Base-by-base conservation (phyloP, 1,140 invertebrate genomes). In the Nebria ingens region DNA sequence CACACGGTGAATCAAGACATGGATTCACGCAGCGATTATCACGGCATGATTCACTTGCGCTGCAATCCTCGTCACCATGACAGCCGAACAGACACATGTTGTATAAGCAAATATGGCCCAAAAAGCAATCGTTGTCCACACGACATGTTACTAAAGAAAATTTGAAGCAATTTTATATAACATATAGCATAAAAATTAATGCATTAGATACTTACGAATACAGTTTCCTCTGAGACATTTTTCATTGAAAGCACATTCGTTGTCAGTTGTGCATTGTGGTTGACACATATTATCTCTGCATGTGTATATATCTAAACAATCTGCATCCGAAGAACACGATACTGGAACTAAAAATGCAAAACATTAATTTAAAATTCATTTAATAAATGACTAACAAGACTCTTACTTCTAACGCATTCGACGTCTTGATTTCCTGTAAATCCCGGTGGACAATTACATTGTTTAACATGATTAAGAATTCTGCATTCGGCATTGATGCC, bases 241-340 rank as follows among this genome's bases (percentile, higher is more conserved):
- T 69, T 94, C 91, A 66, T 93, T 93, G 51, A 87, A 77, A n/a
- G 91, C 90, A 71, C 92, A 95, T 54, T 91, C 79, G 59, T 85
- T 82, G 68, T 95, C 91, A n/a, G 65, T 70, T 21, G 70, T 69
- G 65, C 92, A 95, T 20, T 75, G 73, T 0, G 86, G 84, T 40
- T 86, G 68, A 65, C 91, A 94, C 61, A 90, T 83, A 38, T 85
- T 85, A 62, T 89, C 82, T 56, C 81, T 78, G 63, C 91, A 93
- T 59, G 83, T 82, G 17, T 58, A 60, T 2, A 79, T 82, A 20
- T 73, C 64, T 51, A 73, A 74, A 68, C 91, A 93, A 62, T 91
- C 87, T 4, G 73, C 74, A 52, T 77, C 79, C 12, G 70, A 71
- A 40, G 79, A 77, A 65, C 91, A 94, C 22, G 89, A 80, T 38